phyloP scores from a whole-genome alignment of 2,113 vertebrate genomes.

The Pterocles gutturalis region DNA sequence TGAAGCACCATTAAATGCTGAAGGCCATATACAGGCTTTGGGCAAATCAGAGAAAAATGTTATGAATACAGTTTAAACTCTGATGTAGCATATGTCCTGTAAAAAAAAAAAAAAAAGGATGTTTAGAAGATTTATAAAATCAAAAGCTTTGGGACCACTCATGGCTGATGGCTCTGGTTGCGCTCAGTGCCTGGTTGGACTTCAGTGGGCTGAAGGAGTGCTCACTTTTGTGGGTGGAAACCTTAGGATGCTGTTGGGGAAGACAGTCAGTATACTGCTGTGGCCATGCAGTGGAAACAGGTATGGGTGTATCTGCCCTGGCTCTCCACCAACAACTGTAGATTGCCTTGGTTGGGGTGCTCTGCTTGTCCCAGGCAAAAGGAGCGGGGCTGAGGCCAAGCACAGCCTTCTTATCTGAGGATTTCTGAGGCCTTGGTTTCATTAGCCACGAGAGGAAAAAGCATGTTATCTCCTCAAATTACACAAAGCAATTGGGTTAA shows the following conservation, averaged over 20 bases:
- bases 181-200: background rate
- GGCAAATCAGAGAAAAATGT: background rate
- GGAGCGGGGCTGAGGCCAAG: rapidly evolving
- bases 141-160: rapidly evolving
- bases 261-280: rapidly evolving
- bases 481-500: background rate
- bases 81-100: background rate
- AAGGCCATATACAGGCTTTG: rapidly evolving
- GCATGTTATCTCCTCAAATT: background rate
- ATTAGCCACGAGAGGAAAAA: background rate
- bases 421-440: background rate
- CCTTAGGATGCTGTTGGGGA: rapidly evolving
- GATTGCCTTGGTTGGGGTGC: rapidly evolving
- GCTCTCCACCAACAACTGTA: rapidly evolving
- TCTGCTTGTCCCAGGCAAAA: background rate
- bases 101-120: background rate
- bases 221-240: background rate
- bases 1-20: background rate
- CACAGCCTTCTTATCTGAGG: rapidly evolving
- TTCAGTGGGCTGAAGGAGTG: background rate
- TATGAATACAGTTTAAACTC: background rate
- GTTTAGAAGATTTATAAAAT: background rate
- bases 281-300: rapidly evolving
- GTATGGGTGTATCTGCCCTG: background rate
- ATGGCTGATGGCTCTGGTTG: background rate